phyloP scores from a whole-genome alignment of 2,113 vertebrate species.

The Anhinga rufa region DNA sequence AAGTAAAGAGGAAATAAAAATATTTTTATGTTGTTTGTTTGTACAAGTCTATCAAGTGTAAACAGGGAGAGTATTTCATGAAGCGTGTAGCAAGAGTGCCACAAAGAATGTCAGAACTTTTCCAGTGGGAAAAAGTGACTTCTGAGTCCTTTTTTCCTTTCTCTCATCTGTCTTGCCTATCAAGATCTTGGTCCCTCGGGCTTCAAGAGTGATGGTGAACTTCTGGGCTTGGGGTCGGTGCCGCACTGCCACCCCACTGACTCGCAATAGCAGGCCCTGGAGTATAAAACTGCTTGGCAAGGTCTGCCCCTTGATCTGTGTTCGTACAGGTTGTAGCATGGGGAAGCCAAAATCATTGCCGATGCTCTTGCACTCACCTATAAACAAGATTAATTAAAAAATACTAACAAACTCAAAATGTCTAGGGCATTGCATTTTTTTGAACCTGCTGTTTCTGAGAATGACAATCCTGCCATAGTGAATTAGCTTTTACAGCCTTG shows the following conservation, averaged over 20 bases:
- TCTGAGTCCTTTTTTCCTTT: not conserved
- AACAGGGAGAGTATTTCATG: not conserved
- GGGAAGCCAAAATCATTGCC: not conserved
- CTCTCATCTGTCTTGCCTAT: not conserved
- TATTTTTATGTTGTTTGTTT: not conserved
- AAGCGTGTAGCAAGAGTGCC: not conserved
- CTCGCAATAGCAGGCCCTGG: accelerated
- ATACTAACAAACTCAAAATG: not conserved
- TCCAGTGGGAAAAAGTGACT: not conserved
- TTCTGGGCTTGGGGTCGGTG: not conserved
- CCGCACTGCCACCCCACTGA: no score
- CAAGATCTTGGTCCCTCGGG: not conserved
- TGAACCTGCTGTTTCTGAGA: not conserved
- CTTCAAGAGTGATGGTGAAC: not conserved
- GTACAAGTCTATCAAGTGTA: not conserved
- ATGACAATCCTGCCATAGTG: not conserved
- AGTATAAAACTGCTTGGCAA: not conserved
- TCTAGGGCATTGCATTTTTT: not conserved
- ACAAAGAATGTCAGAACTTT: not conserved
- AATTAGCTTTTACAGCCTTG: not conserved
- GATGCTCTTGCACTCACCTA: not conserved
- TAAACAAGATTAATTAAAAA: not conserved
- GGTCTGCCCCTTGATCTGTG: not conserved
- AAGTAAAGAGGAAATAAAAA: not conserved
- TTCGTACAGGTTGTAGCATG: not conserved